Conservation (phyloP, 2,113 vertebrate species). For the Albula goreensis region DNA sequence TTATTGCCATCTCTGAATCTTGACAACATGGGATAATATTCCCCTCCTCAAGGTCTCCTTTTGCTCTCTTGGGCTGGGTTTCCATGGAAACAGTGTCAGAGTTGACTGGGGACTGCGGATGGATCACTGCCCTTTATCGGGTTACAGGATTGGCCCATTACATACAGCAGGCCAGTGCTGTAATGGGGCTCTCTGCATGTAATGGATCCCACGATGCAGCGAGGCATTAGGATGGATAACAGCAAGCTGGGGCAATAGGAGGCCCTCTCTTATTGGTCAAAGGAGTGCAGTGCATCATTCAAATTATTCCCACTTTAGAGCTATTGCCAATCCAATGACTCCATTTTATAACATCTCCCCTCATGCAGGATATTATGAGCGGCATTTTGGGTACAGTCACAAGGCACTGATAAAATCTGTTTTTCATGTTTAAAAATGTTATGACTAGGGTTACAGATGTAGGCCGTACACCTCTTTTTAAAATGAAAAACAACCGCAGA, state of each 20-base stretch:
- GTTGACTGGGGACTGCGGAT: conserved; percentile 76
- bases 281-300: background rate
- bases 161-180: conserved; percentile 51
- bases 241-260: background rate
- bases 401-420: background rate
- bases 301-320: background rate
- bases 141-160: conserved; percentile 70
- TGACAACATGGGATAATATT: conserved; percentile 67
- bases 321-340: background rate
- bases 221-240: background rate
- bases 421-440: background rate
- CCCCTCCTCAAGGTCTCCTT: conserved; percentile 70
- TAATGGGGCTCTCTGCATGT: conserved; percentile 42
- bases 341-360: background rate
- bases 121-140: conserved; percentile 77
- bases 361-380: background rate
- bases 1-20: conserved; percentile 28
- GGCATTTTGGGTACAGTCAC: background rate
- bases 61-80: conserved; percentile 71
- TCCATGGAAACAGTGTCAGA: conserved; percentile 80
- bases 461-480: background rate
- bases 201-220: conserved; percentile 44
- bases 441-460: background rate
- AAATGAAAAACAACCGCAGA: background rate
- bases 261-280: background rate